Base-by-base conservation (phyloP, 2,888 invertebrate species). In the Polydesmus complanatus region DNA sequence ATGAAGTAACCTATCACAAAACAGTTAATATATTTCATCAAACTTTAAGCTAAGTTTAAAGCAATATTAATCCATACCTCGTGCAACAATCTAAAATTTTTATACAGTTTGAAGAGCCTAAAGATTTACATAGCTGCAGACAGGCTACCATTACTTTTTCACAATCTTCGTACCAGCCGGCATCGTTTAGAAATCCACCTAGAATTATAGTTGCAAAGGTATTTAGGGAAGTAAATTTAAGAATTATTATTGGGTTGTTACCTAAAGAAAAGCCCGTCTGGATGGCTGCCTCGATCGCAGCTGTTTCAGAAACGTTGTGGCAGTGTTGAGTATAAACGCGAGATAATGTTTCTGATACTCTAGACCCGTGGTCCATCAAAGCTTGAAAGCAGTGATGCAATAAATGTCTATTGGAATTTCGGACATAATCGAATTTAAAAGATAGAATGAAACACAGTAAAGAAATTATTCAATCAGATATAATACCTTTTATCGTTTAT, bases 121-220 rank as follows among this genome's bases (percentile, higher is more conserved):
- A n/a, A n/a, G n/a, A n/a, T n/a, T n/a, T 65, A 71, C 87, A 84
- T 58, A 88, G 73, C 65, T 80, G 76, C 64, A 84, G 81, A 68
- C 87, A 86, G 11, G 81, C 77, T 50, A 80, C 73, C 66, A 91
- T 76, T 59, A 92, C 82, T 53, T 80, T 77, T 70, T 86, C 83
- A 64, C 88, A 85, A 70, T 88, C 85, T 65, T 78, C 78, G 72
- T 86, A 86, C 88, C 90, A 91, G 0, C 92, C 92, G 0, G 88
- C 88, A 71, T 93, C 93, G 71, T 85, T 85, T 2, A 93, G 80
- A 76, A 94, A 94, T 1, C 72, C 69, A 58, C 75, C 75, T 73
- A 64, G 81, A 54, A 62, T 19, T 50, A 57, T 62, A 48, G 57
- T 19, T 54, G 19, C 47, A 22, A 14, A 11, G 11, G 37, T 22